Conservation (phyloP, 2,888 invertebrate species). For the Tortricodes alternella region DNA sequence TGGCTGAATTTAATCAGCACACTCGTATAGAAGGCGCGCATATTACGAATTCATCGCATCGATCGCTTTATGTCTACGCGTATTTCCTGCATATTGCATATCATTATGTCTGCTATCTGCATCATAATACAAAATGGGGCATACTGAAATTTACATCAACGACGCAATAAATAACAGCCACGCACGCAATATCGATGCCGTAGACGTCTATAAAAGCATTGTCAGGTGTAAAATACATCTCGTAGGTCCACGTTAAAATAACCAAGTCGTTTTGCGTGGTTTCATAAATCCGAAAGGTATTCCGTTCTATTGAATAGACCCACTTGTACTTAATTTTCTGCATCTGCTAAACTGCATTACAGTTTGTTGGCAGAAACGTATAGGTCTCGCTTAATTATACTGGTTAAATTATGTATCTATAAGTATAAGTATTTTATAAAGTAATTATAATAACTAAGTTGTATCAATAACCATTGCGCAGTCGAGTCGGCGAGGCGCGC, state of each 20-base stretch:
- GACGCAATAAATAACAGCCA: not conserved
- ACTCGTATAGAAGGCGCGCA: not conserved
- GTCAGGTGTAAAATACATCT: not conserved
- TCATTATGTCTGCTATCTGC: not conserved
- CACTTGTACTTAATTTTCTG: no score
- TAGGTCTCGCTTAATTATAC: no score
- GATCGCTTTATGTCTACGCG: not conserved
- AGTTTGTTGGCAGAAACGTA: no score
- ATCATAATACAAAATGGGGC: constrained; percentile 12
- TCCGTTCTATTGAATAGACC: not conserved
- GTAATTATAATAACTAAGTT: no score
- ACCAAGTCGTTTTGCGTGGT: not conserved
- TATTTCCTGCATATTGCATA: not conserved
- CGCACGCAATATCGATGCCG: not conserved
- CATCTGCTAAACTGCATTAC: no score
- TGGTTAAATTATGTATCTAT: no score
- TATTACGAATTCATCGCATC: not conserved
- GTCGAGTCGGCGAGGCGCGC: no score
- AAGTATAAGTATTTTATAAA: no score
- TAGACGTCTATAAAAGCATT: not conserved
- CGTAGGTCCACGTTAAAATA: not conserved
- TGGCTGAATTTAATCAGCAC: constrained; percentile 2
- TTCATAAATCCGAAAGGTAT: constrained; percentile 3
- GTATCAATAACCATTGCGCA: no score
- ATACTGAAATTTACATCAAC: constrained; percentile 10